A percentile compares a stretch with the other conserved stretches of the same genome.
Evolutionary conservation across 2,888 invertebrate species (phyloP).

Genomic region (Volucella zonaria): DNA sequence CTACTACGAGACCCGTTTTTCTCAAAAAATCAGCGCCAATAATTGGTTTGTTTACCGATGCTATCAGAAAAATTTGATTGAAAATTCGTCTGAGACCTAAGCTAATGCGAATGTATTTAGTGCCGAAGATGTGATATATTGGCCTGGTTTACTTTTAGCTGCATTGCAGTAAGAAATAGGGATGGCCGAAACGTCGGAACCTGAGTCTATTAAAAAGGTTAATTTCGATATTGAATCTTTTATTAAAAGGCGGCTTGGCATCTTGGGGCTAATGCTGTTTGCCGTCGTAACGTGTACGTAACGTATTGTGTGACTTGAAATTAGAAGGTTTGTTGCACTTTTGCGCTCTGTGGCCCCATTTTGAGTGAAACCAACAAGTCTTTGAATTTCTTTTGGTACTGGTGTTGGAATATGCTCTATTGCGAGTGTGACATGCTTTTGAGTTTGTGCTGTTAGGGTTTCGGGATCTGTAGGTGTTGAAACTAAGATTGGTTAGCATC

Average conservation of each 20-base stretch:
- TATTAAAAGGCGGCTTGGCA: slow-evolving; percentile 34
- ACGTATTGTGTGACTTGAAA: too few species aligned
- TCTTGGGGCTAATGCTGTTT: neutral
- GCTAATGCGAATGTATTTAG: slow-evolving; percentile 7
- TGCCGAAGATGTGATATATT: slow-evolving; percentile 23
- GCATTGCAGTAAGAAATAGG: neutral
- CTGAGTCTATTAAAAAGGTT: slow-evolving; percentile 41
- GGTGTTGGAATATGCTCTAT: neutral
- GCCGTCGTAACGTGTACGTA: neutral
- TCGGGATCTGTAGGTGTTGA: too few species aligned
- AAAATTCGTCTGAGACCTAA: slow-evolving; percentile 20
- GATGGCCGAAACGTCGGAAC: slow-evolving; percentile 17
- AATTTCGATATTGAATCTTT: slow-evolving; percentile 7
- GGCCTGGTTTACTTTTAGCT: neutral
- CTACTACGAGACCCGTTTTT: neutral
- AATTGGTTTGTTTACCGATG: too few species aligned
- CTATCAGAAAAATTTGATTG: too few species aligned
- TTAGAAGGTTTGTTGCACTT: neutral
- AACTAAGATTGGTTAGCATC: too few species aligned
- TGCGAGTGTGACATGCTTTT: neutral
- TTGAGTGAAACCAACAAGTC: slow-evolving; percentile 1
- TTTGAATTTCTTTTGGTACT: neutral
- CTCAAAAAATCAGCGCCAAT: neutral
- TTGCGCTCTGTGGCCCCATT: neutral
- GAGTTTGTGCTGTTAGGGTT: too few species aligned